Conservation (phyloP, 37 sponge, comb jelly and placozoan species). For the Diacarnus erythraeanus region DNA sequence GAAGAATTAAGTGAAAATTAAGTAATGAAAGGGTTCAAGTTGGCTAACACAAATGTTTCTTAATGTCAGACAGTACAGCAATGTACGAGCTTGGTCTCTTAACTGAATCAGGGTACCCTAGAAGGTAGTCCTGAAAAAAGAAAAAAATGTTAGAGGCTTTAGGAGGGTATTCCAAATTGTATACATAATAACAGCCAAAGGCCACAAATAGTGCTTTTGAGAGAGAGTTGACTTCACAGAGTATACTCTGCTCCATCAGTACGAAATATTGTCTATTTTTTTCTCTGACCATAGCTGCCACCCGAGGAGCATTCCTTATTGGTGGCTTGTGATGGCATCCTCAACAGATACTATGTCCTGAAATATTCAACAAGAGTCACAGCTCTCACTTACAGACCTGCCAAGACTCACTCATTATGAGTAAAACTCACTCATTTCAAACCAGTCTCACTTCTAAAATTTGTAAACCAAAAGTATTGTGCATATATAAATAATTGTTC, state of each 20-base stretch:
- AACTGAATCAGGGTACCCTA: slow-evolving; percentile 18
- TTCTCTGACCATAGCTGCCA: slow-evolving; percentile 30
- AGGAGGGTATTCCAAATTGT: slow-evolving; percentile 35
- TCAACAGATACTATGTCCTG: neutral
- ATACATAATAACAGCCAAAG: slow-evolving; percentile 40
- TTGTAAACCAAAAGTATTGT: too few relatives aligned
- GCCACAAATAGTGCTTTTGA: slow-evolving; percentile 23
- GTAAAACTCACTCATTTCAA: too few relatives aligned
- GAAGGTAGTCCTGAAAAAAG: slow-evolving; percentile 49
- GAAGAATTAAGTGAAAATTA: too few relatives aligned
- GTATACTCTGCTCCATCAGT: slow-evolving; percentile 8
- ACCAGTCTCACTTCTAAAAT: too few relatives aligned
- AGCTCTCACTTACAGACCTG: too few relatives aligned
- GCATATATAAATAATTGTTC: too few relatives aligned
- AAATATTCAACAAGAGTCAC: too few relatives aligned
- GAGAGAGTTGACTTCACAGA: slow-evolving; percentile 13
- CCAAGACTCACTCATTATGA: too few relatives aligned
- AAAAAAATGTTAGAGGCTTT: slow-evolving; percentile 9
- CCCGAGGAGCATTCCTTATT: slow-evolving; percentile 16
- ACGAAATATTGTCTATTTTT: slow-evolving; percentile 19
- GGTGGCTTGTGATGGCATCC: neutral
- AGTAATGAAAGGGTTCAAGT: too few relatives aligned
- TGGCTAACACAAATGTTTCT: neutral
- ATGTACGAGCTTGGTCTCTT: neutral
- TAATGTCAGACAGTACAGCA: neutral